A percentile compares a stretch with the other conserved stretches of the same genome.
phyloP scores from a whole-genome alignment of 1,140 invertebrate genomes.

The Philotrypesis tridentata region DNA sequence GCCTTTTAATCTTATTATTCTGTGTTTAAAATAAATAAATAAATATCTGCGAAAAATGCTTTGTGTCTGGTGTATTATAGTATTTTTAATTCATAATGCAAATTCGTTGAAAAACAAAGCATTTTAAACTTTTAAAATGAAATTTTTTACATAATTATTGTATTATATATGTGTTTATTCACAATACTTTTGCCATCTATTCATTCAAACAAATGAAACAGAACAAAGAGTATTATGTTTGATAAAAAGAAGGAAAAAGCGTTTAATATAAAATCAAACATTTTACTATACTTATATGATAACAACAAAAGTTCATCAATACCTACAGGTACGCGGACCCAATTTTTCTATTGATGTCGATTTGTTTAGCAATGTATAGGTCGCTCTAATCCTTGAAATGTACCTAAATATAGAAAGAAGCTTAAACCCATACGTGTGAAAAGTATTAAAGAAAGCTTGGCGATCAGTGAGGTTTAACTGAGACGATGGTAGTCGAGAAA shows the following conservation, averaged over 20 bases:
- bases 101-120: too few species aligned
- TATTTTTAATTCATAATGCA: too few species aligned
- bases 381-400: not conserved
- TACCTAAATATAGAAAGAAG: too few species aligned
- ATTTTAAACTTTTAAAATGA: not conserved
- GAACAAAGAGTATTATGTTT: not conserved
- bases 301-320: not conserved
- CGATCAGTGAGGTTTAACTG: too few species aligned
- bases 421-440: too few species aligned
- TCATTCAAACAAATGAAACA: not conserved
- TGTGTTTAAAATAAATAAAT: conserved; percentile 10
- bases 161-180: not conserved
- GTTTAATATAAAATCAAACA: not conserved
- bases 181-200: not conserved
- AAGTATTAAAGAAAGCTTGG: too few species aligned
- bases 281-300: not conserved
- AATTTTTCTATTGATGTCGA: too few species aligned
- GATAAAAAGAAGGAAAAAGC: not conserved
- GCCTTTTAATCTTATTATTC: not conserved
- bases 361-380: too few species aligned
- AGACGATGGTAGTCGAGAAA: too few species aligned
- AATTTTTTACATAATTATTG: not conserved
- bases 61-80: too few species aligned
- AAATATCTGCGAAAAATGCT: conserved; percentile 24
- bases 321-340: not conserved